phyloP scores from a whole-genome alignment of 2,113 vertebrate species.

The Calyptomena viridis region DNA sequence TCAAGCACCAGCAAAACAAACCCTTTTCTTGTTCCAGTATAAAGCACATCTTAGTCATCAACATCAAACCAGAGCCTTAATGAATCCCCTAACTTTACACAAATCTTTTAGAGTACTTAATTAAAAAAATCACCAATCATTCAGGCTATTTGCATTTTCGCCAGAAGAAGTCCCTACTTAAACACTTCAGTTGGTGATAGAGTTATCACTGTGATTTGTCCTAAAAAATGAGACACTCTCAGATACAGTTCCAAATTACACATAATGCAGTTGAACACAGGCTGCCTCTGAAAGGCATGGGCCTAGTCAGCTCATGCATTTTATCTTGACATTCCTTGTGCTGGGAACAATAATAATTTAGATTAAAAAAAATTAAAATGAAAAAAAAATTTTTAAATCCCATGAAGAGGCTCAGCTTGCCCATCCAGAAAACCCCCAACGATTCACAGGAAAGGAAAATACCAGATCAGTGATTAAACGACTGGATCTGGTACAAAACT shows the following conservation, averaged over 20 bases:
- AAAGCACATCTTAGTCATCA: not conserved
- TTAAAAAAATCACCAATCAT: not conserved
- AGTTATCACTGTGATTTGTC: not conserved
- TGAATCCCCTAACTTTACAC: not conserved
- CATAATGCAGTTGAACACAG: not conserved
- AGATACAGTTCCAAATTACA: not conserved
- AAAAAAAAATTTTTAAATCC: too few species aligned
- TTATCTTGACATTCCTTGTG: not conserved
- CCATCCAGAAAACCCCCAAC: not conserved
- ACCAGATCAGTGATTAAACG: not conserved
- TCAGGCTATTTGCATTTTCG: not conserved
- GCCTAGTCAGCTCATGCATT: not conserved
- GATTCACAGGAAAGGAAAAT: not conserved
- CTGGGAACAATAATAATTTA: not conserved
- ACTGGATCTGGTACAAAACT: not conserved
- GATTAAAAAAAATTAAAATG: not conserved
- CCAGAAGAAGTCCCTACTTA: not conserved
- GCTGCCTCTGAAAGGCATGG: not conserved
- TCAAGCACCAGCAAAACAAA: not conserved
- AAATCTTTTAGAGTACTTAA: not conserved
- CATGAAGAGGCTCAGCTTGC: not conserved
- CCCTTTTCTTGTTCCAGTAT: not conserved
- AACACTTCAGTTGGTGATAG: not conserved
- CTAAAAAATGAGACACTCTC: not conserved
- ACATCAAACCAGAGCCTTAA: not conserved